Evolutionary conservation across 2,113 vertebrate species (phyloP), one percentile per base, ranked within the genome.

Genomic region (Oxyruncus cristatus): DNA sequence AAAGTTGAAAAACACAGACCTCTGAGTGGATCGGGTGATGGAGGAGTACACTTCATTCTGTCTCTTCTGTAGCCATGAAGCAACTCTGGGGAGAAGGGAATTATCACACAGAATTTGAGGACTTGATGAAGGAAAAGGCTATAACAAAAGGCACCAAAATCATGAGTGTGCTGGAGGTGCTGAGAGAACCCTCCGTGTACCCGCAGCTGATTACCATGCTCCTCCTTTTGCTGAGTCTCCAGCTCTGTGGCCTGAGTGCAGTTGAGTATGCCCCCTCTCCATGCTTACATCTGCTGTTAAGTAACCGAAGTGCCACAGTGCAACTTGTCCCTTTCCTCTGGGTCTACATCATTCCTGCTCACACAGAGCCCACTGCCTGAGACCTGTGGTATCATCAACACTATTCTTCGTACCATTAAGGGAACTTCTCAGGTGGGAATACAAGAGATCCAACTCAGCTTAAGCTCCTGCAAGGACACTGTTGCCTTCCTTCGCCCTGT

Each of bases 231-330:
- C 39, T 79, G 47, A 90, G 97, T 5, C 59, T 99, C 33, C 99
- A 99, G 96, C 95, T 99, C 67, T 98, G 97, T 92, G 99, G 99
- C 93, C 98, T 98, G 75, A 98, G 97, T 72, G 98, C 98, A 79
- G 98, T 98, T 97, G 92, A 97, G 95, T 97, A 92, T 23, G 58
- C n/a, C 26, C 61, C 39, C 2, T 42, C 80, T 55, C 72, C 49
- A 17, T 39, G 28, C 70, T 74, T 53, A 41, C 1, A 55, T 55
- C 65, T 80, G 20, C 73, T 81, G 0, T 39, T 47, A n/a, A n/a
- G 15, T 44, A 44, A 78, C n/a, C 6, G 1, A 63, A 92, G 41
- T 4, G 1, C 44, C 27, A 21, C 32, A 28, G 9, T 37, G 68
- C 41, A 35, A 8, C 30, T 37, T 59, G 52, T 15, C 49, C 46